These are phyloP conservation scores for Volucella bombylans DNA, from an alignment of 2,888 invertebrate genomes.

Conservation along the genomic window DNA sequence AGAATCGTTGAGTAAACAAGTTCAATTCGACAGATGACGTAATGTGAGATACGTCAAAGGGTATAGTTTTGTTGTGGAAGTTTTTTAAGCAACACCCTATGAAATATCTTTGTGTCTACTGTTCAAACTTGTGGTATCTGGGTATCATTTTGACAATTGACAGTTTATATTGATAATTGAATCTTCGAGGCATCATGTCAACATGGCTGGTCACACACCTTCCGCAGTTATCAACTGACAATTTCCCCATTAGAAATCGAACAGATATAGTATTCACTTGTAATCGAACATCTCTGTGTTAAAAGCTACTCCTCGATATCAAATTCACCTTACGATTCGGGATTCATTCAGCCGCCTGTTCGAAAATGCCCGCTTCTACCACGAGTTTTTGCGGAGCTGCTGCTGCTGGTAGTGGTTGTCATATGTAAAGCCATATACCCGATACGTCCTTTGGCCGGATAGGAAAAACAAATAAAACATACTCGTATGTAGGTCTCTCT, in stretches of 20 bases:
- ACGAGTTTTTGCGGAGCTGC: slow-evolving; percentile 38
- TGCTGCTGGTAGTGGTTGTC: slow-evolving; percentile 44
- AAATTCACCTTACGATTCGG: too few species aligned
- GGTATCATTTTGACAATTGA: too few species aligned
- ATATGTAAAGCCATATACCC: slow-evolving; percentile 43
- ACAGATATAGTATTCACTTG: neutral
- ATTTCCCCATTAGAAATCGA: neutral
- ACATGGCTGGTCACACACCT: too few species aligned
- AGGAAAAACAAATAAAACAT: slow-evolving; percentile 23
- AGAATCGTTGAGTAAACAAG: slow-evolving; percentile 35
- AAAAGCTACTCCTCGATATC: too few species aligned
- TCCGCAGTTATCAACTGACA: too few species aligned
- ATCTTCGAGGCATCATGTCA: too few species aligned
- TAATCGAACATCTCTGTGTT: too few species aligned
- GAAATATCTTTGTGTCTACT: too few species aligned
- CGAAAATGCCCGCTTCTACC: slow-evolving; percentile 20
- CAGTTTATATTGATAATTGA: too few species aligned
- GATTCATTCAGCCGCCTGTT: neutral
- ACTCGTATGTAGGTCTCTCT: slow-evolving; percentile 14
- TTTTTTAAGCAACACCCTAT: too few species aligned
- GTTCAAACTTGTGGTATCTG: too few species aligned
- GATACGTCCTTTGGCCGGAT: slow-evolving; percentile 36
- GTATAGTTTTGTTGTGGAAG: too few species aligned
- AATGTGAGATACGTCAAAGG: neutral
- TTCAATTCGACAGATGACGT: slow-evolving; percentile 27